phyloP scores from a whole-genome alignment of 2,888 invertebrate genomes.

The Chloroclystis v-ata region DNA sequence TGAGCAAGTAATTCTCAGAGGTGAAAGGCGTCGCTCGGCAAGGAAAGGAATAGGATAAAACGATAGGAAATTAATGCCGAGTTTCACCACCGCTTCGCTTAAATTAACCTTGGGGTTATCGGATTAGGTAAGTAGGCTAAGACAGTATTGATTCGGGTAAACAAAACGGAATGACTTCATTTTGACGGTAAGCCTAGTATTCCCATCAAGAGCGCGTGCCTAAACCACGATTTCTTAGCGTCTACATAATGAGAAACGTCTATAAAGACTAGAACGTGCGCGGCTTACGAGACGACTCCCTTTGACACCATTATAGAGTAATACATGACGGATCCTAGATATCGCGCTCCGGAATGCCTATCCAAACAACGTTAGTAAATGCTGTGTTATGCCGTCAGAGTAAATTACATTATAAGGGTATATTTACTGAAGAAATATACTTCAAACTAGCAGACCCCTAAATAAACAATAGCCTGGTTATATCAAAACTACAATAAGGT shows the following conservation, averaged over 20 bases:
- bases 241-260: conserved; percentile 47
- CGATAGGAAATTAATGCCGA: conserved; percentile 49
- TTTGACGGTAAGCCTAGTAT: conserved; percentile 28
- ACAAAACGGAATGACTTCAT: conserved; percentile 34
- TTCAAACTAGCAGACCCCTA: conserved; percentile 5
- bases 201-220: conserved; percentile 27
- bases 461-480: neutral
- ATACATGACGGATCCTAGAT: conserved; percentile 33
- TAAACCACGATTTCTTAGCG: conserved; percentile 34
- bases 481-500: neutral
- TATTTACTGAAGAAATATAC: conserved; percentile 23
- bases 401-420: conserved; percentile 24
- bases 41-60: conserved; percentile 63
- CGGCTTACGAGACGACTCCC: conserved; percentile 40
- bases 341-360: conserved; percentile 28
- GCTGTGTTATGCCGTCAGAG: conserved; percentile 26
- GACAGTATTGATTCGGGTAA: conserved; percentile 33
- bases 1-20: conserved; percentile 64
- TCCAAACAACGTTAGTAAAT: conserved; percentile 33
- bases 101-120: conserved; percentile 36
- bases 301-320: conserved; percentile 44
- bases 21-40: conserved; percentile 75
- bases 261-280: conserved; percentile 44
- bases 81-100: conserved; percentile 72
- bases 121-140: conserved; percentile 30